Percentiles rank a stretch among this genome's conserved stretches.
Conservation (phyloP, 1,140 invertebrate species). For the Pygmarrhopalites habei region DNA sequence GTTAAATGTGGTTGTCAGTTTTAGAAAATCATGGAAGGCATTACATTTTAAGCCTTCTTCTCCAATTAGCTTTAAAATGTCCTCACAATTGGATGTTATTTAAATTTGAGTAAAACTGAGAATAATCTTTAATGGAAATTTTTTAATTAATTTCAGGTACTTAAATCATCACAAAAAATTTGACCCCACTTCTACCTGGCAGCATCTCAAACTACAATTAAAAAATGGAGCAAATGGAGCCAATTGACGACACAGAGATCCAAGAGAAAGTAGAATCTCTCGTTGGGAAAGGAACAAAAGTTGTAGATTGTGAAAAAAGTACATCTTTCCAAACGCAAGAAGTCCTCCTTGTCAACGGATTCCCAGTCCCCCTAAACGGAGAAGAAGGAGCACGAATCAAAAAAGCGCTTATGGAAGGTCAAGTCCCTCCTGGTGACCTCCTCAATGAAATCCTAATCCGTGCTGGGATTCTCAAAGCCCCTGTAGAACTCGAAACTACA, state of each 20-base stretch:
- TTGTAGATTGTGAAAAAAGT: constrained; percentile 68
- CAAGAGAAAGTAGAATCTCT: constrained; percentile 70
- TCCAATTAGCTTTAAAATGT: too few species aligned
- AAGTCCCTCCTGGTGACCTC: constrained; percentile 58
- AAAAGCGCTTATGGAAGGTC: constrained; percentile 60
- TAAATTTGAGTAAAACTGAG: too few species aligned
- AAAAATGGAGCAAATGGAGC: constrained; percentile 36
- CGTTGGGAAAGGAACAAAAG: constrained; percentile 63
- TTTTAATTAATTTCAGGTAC: too few species aligned
- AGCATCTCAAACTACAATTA: too few species aligned
- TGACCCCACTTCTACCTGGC: too few species aligned
- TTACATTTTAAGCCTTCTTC: too few species aligned
- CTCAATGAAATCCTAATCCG: constrained; percentile 63
- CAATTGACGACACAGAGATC: constrained; percentile 65
- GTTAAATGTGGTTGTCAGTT: too few species aligned
- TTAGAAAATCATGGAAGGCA: too few species aligned
- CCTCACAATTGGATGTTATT: too few species aligned
- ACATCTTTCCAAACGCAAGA: constrained; percentile 65
- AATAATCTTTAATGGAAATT: too few species aligned
- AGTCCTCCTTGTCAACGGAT: constrained; percentile 65
- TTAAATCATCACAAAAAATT: too few species aligned
- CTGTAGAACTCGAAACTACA: constrained; percentile 63
- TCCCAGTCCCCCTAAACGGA: constrained; percentile 60
- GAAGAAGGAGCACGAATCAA: constrained; percentile 63
- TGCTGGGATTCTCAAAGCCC: constrained; percentile 59